Evolutionary conservation across 2,888 invertebrate genomes (phyloP), one percentile per base, ranked within the genome.

Genomic region (Celastrina argiolus): DNA sequence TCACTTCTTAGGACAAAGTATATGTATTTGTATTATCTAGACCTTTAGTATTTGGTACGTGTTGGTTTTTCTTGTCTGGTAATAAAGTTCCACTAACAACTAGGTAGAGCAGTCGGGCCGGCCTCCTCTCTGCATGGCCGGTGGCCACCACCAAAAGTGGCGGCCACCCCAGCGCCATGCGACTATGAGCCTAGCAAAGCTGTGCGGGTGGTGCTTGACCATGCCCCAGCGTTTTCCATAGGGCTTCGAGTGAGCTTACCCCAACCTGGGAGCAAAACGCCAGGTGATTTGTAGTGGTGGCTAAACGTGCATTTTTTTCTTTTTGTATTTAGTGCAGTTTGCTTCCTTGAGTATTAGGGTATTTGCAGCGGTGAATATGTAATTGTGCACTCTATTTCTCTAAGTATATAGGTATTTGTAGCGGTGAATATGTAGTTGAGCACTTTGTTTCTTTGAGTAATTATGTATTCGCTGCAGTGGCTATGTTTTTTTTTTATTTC

Each of bases 121-220:
- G 94, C 97, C 3, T 92, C 94, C 39, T 96, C 97, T 3, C 92
- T 98, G 39, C 96, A 97, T 79, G 94, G 96, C 64, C 94, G 97
- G 26, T 95, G 94, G 74, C 95, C 94, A 74, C 94, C 94, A 36
- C 92, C 92, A 4, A 94, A 93, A 69, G 79, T 91, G 7, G 92
- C 93, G 74, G 92, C 92, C 4, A 96, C 97, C 26, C 97, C 97
- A 1, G 97, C 97, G 6, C 97, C 97, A 0, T 97, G 97, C n/a
- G 96, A 97, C 83, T 97, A 97, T 83, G 94, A 96, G 82, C 95
- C 96, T 0, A 94, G 94, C 77, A 95, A 95, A 74, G 93, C 95
- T 0, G 87, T 92, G 42, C 92, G 92, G 72, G 91, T 85, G 3
- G 84, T 87, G 39, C 81, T 88, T 70, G 92, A 93, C 74, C 86